Conservation (phyloP, 2,113 vertebrate species). For the Paratilapia polleni region DNA sequence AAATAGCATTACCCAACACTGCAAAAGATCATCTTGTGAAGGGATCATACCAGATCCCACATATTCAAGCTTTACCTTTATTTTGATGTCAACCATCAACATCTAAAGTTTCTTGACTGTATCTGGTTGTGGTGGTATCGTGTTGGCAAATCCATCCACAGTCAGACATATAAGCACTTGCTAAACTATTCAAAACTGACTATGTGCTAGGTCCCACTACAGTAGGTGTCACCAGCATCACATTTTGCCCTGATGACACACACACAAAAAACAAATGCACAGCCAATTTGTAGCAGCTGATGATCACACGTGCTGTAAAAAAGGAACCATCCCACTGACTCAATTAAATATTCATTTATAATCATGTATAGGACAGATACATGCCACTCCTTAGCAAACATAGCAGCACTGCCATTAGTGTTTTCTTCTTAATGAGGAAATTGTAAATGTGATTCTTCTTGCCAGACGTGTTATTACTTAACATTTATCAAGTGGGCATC, state of each 20-base stretch:
- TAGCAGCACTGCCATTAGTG: neutral
- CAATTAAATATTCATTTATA: neutral
- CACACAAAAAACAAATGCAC: neutral
- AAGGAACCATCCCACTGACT: neutral
- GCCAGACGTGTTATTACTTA: neutral
- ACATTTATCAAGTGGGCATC: neutral
- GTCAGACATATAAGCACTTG: neutral
- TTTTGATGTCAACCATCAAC: neutral
- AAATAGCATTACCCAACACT: too few relatives aligned
- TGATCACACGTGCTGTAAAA: neutral
- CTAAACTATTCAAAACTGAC: neutral
- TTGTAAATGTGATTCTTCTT: neutral
- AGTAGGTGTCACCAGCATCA: conserved; percentile 2
- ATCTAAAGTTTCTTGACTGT: neutral
- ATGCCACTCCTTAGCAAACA: neutral
- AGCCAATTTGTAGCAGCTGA: neutral
- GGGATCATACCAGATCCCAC: neutral
- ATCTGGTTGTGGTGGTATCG: neutral
- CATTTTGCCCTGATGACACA: neutral
- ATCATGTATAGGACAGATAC: neutral
- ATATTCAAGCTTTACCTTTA: neutral
- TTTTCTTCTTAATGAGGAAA: neutral
- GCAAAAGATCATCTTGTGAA: neutral
- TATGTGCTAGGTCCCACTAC: neutral
- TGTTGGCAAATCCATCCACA: conserved; percentile 3